Evolutionary conservation across 2,797 vertebrate genomes (phyloP), one percentile per base, ranked within the genome.

Genomic region (Acipenser transmontanus): DNA sequence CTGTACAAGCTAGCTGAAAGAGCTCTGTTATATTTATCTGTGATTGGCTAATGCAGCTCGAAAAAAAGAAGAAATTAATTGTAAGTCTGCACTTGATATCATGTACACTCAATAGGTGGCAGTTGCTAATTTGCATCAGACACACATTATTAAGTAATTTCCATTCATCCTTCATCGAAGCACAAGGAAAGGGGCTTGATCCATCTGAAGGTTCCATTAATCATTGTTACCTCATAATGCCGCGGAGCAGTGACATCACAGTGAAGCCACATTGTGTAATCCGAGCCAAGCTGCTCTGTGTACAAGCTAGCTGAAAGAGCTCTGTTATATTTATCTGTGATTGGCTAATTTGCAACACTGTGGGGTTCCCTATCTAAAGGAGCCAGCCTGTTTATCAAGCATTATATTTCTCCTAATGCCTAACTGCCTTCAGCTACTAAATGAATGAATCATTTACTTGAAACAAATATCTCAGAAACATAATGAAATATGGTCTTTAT

Each of bases 121-220:
- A 50, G 64, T 17, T n/a, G 71, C 83, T 85, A 84, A 81, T 91
- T 87, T 84, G 82, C 87, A 82, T 86, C 74, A 78, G 80, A 81
- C 82, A 80, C 67, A 69, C 73, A 6, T 75, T 65, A 67, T 73
- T 71, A 80, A 77, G 74, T 77, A 56, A 65, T 70, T 1, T 71
- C 70, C 79, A 86, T 88, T 79, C 79, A 81, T 88, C 86, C 82
- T 67, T 13, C 12, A 1, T 82, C 82, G 84, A 82, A 67, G 6
- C 66, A 67, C 72, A 70, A 78, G 79, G 67, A 60, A 62, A 72
- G 70, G 70, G 62, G 69, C 66, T 69, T 69, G 66, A 67, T 20
- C n/a, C 64, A 71, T 73, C 77, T 67, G 75, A 71, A 57, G 66
- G 48, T 10, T n/a, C 11, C 54, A 57, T 57, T 57, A 57, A 57